These are phyloP conservation scores for Merops nubicus DNA, from an alignment of 2,113 vertebrate genomes.

Conservation along the genomic window DNA sequence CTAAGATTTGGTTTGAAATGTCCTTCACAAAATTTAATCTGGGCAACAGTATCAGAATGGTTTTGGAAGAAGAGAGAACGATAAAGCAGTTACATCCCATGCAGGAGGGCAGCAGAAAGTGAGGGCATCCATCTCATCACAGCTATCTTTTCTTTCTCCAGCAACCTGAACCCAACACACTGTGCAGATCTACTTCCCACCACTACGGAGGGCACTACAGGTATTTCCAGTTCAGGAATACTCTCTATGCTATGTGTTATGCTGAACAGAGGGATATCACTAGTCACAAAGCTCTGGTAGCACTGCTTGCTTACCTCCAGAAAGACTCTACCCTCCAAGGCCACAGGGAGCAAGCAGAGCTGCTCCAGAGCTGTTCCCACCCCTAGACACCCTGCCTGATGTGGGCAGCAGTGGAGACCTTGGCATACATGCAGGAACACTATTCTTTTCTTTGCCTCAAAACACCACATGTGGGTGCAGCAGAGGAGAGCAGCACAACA, in stretches of 20 bases:
- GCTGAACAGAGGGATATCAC: constrained; percentile 5
- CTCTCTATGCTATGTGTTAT: neutral
- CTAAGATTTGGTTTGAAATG: constrained; percentile 39
- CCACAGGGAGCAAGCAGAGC: neutral
- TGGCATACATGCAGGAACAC: neutral
- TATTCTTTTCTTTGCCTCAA: neutral
- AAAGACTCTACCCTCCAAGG: neutral
- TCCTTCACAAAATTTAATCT: constrained; percentile 55
- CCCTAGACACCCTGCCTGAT: neutral
- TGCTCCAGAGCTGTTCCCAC: neutral
- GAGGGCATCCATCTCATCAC: constrained; percentile 38
- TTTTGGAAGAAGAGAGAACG: neutral
- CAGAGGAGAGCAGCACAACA: neutral
- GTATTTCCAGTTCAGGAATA: neutral
- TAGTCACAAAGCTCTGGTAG: neutral
- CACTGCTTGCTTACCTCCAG: neutral
- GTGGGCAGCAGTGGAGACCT: neutral
- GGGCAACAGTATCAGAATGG: constrained; percentile 6
- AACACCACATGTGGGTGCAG: neutral
- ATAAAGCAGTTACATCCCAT: constrained; percentile 46
- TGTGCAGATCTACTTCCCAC: constrained; percentile 34
- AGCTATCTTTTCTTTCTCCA: constrained; percentile 44
- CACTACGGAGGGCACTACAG: neutral
- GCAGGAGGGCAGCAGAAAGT: constrained; percentile 33
- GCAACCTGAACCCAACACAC: constrained; percentile 25